A percentile compares a stretch with the other conserved stretches of the same genome.
phyloP scores from a whole-genome alignment of 64 coral and sea anemone species.

The Montipora sp. region DNA sequence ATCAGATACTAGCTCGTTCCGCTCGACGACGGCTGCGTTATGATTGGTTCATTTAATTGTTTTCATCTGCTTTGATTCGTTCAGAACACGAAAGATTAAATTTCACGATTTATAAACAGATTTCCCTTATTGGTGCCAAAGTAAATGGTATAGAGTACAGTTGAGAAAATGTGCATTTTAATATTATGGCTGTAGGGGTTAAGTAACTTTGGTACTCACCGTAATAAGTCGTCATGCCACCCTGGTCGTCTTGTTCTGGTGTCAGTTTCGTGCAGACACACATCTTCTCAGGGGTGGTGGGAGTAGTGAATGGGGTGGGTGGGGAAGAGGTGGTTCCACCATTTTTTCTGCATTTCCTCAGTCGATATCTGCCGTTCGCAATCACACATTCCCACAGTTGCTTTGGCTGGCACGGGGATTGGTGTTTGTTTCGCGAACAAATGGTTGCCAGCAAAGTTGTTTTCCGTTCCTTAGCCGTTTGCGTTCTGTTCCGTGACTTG shows the following conservation, averaged over 20 bases:
- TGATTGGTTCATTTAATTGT: no score
- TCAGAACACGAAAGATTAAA: no score
- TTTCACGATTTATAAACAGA: no score
- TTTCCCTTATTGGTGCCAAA: no score
- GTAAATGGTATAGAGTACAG: no score
- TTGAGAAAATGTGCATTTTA: no score
- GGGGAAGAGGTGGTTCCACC: neutral
- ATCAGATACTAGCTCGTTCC: no score
- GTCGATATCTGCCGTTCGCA: conserved; percentile 46
- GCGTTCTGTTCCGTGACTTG: conserved; percentile 11
- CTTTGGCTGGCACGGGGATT: conserved; percentile 53
- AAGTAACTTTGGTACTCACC: neutral
- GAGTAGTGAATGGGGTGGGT: neutral
- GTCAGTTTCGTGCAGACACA: conserved; percentile 76
- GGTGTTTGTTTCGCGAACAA: conserved; percentile 47
- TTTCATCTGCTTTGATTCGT: no score
- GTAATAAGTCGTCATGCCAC: neutral
- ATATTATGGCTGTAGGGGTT: no score
- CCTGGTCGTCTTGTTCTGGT: neutral
- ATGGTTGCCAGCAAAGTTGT: conserved; percentile 28
- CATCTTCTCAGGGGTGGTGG: conserved; percentile 37
- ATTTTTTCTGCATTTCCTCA: conserved; percentile 83
- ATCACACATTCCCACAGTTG: conserved; percentile 81
- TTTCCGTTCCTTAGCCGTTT: neutral
- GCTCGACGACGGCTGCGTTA: no score